Evolutionary conservation across 2,113 vertebrate genomes (phyloP).

Genomic region (Athene noctua): DNA sequence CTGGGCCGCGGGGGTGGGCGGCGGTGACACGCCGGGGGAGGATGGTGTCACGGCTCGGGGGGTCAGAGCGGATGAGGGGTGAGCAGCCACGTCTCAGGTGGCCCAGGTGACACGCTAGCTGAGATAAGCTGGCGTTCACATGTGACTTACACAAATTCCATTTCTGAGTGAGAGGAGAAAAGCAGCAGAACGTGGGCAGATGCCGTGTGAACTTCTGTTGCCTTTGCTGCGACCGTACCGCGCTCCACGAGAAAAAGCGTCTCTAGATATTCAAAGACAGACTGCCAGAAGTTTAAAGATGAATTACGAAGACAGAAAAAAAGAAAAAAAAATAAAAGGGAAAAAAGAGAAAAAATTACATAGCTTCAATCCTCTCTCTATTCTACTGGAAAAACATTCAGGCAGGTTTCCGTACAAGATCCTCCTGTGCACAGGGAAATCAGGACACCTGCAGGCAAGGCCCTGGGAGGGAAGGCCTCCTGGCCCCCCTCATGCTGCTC

Average conservation of each 20-base stretch:
- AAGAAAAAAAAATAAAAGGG: background rate
- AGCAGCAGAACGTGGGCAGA: background rate
- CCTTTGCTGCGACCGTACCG: accelerated
- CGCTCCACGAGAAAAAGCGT: background rate
- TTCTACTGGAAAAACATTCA: background rate
- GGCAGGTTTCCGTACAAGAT: background rate
- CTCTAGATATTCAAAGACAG: background rate
- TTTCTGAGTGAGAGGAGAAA: background rate
- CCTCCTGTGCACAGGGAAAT: background rate
- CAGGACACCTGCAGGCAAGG: background rate
- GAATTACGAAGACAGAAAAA: background rate
- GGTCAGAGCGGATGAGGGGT: background rate
- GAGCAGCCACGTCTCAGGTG: background rate
- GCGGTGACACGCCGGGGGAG: accelerated
- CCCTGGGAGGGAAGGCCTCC: background rate
- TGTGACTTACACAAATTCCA: background rate
- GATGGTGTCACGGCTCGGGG: accelerated
- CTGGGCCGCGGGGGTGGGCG: background rate
- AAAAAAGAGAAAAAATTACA: too few species aligned
- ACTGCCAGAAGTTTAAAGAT: background rate
- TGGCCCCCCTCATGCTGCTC: background rate
- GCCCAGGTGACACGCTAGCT: background rate
- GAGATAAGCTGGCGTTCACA: background rate
- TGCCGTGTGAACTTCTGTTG: background rate
- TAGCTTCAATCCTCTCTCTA: background rate